These are phyloP conservation scores for Silurus asotus DNA, from an alignment of 2,113 vertebrate genomes.

Conservation along the genomic window DNA sequence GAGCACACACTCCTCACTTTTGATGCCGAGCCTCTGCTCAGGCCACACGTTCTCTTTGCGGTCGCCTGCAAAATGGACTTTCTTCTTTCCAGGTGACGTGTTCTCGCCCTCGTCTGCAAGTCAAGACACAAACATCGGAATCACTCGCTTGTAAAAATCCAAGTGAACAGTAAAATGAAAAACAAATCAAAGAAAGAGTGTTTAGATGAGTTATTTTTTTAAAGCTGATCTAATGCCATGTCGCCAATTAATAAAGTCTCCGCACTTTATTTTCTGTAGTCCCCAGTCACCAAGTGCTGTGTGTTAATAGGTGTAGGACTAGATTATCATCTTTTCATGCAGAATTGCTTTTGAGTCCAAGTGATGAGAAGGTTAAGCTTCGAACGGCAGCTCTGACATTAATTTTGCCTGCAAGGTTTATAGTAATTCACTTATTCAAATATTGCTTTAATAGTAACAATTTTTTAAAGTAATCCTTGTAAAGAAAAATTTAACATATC, in stretches of 20 bases:
- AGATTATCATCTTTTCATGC: no score
- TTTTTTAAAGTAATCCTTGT: neutral
- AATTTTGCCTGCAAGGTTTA: neutral
- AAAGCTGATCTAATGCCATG: neutral
- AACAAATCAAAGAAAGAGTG: neutral
- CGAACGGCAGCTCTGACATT: neutral
- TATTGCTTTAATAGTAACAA: neutral
- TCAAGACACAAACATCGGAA: conserved; percentile 52
- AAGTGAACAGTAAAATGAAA: neutral
- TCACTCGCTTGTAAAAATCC: neutral
- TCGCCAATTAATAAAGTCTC: neutral
- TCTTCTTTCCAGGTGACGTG: conserved; percentile 78
- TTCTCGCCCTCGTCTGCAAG: conserved; percentile 69
- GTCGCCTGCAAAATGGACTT: conserved; percentile 80
- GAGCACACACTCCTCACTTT: conserved; percentile 73
- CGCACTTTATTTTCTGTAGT: neutral
- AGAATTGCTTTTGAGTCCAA: no score
- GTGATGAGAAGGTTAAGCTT: neutral
- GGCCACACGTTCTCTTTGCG: conserved; percentile 77
- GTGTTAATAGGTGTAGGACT: neutral
- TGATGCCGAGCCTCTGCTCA: conserved; percentile 43
- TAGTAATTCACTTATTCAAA: neutral
- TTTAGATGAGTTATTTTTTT: neutral
- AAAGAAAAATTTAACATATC: no score
- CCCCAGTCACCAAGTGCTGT: neutral